Conservation (phyloP, 2,888 invertebrate species). For the Zeuzera pyrina region DNA sequence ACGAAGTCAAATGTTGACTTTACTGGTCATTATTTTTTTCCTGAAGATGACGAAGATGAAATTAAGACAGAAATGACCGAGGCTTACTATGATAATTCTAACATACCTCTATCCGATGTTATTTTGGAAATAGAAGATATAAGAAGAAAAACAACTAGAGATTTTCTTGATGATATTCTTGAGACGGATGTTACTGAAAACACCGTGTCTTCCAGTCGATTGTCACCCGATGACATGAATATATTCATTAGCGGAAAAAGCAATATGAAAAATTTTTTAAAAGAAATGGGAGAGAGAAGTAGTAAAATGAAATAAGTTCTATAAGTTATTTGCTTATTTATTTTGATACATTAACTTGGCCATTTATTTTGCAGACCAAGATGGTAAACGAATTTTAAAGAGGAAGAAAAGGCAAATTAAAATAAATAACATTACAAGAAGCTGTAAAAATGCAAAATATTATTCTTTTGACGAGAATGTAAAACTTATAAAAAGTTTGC, state of each 20-base stretch:
- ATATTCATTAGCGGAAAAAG: conserved; percentile 31
- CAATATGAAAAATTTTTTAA: conserved; percentile 39
- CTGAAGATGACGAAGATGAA: conserved; percentile 39
- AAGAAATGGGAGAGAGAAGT: conserved; percentile 29
- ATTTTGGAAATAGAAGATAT: conserved; percentile 49
- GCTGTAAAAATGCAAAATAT: no score
- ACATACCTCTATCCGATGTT: conserved; percentile 38
- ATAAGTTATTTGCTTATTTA: no score
- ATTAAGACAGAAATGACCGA: conserved; percentile 28
- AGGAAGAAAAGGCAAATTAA: no score
- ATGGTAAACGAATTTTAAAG: no score
- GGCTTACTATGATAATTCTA: conserved; percentile 39
- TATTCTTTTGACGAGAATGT: no score
- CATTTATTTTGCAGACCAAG: no score
- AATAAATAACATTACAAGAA: no score
- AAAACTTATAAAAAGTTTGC: no score
- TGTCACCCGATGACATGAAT: conserved; percentile 32
- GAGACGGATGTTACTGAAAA: conserved; percentile 47
- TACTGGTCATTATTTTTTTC: conserved; percentile 61
- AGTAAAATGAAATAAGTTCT: no score
- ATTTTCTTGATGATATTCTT: conserved; percentile 57
- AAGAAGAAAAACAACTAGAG: conserved; percentile 43
- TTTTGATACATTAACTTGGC: no score
- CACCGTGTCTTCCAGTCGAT: conserved; percentile 22
- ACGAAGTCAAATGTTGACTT: conserved; percentile 41